phyloP scores from a whole-genome alignment of 2,113 vertebrate genomes.

The Rhinolophus ferrumequinum region DNA sequence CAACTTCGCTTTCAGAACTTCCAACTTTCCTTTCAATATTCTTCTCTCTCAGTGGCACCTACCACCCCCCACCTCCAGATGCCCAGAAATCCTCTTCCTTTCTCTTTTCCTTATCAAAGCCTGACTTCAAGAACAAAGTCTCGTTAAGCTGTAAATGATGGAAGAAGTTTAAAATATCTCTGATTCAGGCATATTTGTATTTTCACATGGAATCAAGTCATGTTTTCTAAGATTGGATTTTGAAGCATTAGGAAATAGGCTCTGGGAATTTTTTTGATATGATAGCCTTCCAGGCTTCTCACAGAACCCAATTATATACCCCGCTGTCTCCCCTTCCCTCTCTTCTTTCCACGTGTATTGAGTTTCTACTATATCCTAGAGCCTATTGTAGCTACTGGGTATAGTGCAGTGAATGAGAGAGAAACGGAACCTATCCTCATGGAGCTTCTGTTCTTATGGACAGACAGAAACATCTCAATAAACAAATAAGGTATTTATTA shows the following conservation, averaged over 20 bases:
- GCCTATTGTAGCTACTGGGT: background rate
- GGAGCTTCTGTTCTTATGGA: background rate
- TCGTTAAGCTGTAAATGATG: background rate
- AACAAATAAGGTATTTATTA: background rate
- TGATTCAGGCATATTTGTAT: background rate
- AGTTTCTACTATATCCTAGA: background rate
- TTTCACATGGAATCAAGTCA: background rate
- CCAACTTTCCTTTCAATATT: background rate
- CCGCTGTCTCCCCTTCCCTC: background rate
- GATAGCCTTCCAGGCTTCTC: background rate
- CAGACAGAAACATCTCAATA: background rate
- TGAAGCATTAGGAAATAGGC: background rate
- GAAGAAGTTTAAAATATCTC: background rate
- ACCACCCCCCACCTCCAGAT: background rate
- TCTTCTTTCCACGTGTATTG: background rate
- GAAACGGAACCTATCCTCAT: background rate
- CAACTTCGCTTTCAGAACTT: slow-evolving; percentile 32
- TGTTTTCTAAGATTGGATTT: background rate
- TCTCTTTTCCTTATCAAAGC: slow-evolving; percentile 28
- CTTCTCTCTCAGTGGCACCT: background rate
- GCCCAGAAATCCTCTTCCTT: background rate
- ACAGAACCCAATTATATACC: background rate
- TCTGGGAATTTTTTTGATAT: background rate
- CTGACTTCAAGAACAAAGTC: slow-evolving; percentile 35
- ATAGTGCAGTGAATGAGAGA: background rate